These are phyloP conservation scores for Okamejei kenojei DNA, from an alignment of 2,797 vertebrate genomes.

Conservation along the genomic window DNA sequence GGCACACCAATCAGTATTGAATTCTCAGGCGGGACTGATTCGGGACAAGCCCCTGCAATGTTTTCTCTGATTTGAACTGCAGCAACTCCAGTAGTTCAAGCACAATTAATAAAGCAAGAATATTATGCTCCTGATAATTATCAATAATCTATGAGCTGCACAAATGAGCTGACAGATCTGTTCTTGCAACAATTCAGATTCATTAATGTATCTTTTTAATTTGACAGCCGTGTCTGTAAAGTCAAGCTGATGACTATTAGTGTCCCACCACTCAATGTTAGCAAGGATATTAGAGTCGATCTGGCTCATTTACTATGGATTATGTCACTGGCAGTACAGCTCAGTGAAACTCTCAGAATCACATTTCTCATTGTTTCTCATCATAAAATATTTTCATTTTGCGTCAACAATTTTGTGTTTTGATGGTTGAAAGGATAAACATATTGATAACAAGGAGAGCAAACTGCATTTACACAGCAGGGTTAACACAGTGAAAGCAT, in stretches of 20 bases:
- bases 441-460: neutral
- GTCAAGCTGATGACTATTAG: neutral
- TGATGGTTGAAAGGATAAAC: neutral
- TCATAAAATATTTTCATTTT: neutral
- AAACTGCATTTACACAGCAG: no score
- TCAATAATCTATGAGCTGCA: conserved; percentile 17
- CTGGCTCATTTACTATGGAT: conserved; percentile 9
- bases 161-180: conserved; percentile 17
- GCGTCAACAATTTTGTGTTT: neutral
- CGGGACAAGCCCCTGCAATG: no score
- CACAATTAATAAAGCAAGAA: neutral
- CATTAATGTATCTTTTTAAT: conserved; percentile 24
- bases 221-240: neutral
- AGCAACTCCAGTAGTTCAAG: neutral
- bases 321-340: neutral
- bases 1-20: no score
- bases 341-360: neutral
- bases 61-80: no score
- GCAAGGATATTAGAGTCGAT: neutral
- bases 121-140: conserved; percentile 5
- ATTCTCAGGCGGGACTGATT: no score
- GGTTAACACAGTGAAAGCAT: no score
- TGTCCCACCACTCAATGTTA: neutral
- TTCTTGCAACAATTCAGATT: neutral
- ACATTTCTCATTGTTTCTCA: neutral